Percentiles rank a stretch among this genome's conserved stretches.
Conservation (phyloP, 2,113 vertebrate genomes). For the Charadrius vociferus region DNA sequence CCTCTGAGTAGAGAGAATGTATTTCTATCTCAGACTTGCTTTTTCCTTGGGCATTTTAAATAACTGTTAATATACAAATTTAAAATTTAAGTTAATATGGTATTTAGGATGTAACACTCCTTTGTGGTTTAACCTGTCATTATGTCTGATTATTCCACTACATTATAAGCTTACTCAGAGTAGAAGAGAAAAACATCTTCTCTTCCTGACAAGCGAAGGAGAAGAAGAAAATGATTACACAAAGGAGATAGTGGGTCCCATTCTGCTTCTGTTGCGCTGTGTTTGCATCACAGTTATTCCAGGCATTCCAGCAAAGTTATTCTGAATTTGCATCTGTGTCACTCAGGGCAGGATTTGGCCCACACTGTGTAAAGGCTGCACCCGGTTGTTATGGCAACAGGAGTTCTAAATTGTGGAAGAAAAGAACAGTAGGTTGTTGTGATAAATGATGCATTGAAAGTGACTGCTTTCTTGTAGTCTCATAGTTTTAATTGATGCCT, state of each 20-base stretch:
- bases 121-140: slow-evolving; percentile 59
- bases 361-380: slow-evolving; percentile 36
- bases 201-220: slow-evolving; percentile 26
- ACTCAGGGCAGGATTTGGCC: slow-evolving; percentile 48
- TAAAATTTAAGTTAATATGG: slow-evolving; percentile 45
- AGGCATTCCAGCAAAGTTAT: slow-evolving; percentile 19
- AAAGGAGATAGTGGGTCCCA: not conserved
- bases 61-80: slow-evolving; percentile 1
- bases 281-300: not conserved
- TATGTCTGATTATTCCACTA: slow-evolving; percentile 57
- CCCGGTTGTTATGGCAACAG: slow-evolving; percentile 70
- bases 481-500: slow-evolving; percentile 53
- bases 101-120: slow-evolving; percentile 43
- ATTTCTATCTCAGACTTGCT: not conserved
- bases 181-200: slow-evolving; percentile 54
- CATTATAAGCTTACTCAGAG: slow-evolving; percentile 58
- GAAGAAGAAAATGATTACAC: not conserved
- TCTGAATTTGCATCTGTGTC: slow-evolving; percentile 23
- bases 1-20: not conserved
- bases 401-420: slow-evolving; percentile 57
- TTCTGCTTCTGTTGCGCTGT: not conserved
- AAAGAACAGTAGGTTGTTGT: slow-evolving; percentile 67
- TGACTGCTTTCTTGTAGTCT: slow-evolving; percentile 33
- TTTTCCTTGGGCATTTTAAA: slow-evolving; percentile 13
- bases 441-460: slow-evolving; percentile 68